Conservation (phyloP, 2,888 invertebrate genomes). For the Iselma pallidipennis region DNA sequence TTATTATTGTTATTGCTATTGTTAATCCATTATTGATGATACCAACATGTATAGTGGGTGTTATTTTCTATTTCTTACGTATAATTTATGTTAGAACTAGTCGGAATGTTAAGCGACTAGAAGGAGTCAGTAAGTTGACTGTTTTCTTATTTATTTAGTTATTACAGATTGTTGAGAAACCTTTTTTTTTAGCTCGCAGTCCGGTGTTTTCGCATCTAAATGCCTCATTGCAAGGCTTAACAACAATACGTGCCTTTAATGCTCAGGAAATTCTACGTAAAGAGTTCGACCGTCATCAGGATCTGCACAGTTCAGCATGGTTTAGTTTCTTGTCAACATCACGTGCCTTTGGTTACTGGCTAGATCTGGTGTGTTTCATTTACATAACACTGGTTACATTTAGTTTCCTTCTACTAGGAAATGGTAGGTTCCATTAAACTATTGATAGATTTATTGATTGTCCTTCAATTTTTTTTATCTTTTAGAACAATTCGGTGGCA, state of each 20-base stretch:
- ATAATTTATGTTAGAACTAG: slow-evolving; percentile 74
- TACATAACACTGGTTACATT: slow-evolving; percentile 87
- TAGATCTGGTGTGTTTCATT: slow-evolving; percentile 85
- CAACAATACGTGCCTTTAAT: slow-evolving; percentile 88
- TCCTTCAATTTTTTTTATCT: slow-evolving; percentile 14
- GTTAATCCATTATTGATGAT: slow-evolving; percentile 72
- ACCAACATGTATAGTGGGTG: slow-evolving; percentile 66
- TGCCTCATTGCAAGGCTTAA: slow-evolving; percentile 85
- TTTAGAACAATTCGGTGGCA: slow-evolving; percentile 51
- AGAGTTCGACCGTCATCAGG: slow-evolving; percentile 83
- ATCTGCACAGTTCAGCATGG: slow-evolving; percentile 90
- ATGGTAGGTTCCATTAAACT: slow-evolving; percentile 51
- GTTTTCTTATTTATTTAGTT: not conserved
- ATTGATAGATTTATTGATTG: not conserved
- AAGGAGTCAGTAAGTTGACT: slow-evolving; percentile 66
- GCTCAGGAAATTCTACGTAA: slow-evolving; percentile 76
- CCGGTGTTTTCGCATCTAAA: slow-evolving; percentile 95
- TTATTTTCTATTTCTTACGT: slow-evolving; percentile 68
- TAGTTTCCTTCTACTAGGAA: slow-evolving; percentile 76
- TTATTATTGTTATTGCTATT: slow-evolving; percentile 71
- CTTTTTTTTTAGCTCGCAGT: slow-evolving; percentile 73
- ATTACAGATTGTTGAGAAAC: not conserved
- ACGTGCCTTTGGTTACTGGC: slow-evolving; percentile 91
- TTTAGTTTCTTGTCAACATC: slow-evolving; percentile 87
- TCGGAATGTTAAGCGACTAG: slow-evolving; percentile 72